Evolutionary conservation across 1,140 invertebrate genomes (phyloP).

Genomic region (Trichonephila inaurata): DNA sequence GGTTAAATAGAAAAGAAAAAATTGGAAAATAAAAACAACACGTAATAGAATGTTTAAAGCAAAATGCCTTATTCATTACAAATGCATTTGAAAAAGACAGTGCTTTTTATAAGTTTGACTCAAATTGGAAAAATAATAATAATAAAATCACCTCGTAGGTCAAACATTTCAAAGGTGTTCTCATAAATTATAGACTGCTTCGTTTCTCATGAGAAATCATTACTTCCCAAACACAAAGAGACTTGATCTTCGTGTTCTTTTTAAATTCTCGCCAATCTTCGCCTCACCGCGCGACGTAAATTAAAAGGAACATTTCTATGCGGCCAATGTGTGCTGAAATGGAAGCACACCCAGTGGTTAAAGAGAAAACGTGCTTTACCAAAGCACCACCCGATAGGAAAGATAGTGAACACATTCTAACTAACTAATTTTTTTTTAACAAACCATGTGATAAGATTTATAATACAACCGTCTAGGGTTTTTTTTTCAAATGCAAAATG

Average conservation of each 20-base stretch:
- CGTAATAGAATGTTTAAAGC: neutral
- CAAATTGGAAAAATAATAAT: neutral
- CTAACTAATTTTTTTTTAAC: too few relatives aligned
- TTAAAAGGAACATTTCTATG: neutral
- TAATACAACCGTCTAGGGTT: too few relatives aligned
- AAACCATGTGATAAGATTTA: too few relatives aligned
- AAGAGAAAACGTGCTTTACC: neutral
- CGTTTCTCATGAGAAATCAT: neutral
- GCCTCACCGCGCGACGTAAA: neutral
- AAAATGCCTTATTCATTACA: neutral
- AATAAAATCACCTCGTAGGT: neutral
- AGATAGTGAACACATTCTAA: neutral
- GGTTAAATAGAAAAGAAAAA: neutral
- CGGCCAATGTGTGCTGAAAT: neutral
- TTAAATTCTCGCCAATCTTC: neutral
- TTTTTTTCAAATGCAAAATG: too few relatives aligned
- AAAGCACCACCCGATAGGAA: neutral
- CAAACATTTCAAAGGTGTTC: neutral
- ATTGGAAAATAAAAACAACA: neutral
- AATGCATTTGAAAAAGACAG: neutral
- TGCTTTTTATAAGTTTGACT: neutral
- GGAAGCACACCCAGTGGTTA: neutral
- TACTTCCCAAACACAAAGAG: neutral
- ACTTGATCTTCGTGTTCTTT: neutral
- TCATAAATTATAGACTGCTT: neutral